phyloP scores from a whole-genome alignment of 2,113 vertebrate genomes.

The Perognathus longimembris region DNA sequence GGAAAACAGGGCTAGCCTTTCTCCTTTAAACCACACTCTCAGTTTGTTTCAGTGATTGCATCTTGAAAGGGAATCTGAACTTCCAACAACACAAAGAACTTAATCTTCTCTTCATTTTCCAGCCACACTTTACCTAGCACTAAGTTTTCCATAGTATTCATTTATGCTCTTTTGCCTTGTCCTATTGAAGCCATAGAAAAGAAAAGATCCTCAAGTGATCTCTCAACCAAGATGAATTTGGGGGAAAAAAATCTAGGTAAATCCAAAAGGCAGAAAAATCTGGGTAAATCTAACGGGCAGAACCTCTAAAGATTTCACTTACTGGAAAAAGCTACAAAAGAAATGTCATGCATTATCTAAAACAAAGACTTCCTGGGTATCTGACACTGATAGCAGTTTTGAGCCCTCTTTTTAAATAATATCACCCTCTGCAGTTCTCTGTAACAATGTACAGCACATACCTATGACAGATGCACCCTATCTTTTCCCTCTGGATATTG shows the following conservation, averaged over 20 bases:
- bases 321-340: background rate
- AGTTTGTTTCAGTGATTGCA: background rate
- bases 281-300: background rate
- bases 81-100: background rate
- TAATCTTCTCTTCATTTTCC: background rate
- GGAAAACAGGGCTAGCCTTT: too few species aligned
- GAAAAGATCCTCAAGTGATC: background rate
- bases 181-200: background rate
- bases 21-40: background rate
- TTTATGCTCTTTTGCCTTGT: background rate
- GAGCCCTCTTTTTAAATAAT: background rate
- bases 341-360: background rate
- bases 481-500: background rate
- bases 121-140: background rate
- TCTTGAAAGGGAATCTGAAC: background rate
- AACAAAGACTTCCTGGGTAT: background rate
- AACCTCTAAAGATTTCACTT: conserved; percentile 6
- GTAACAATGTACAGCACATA: background rate
- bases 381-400: background rate
- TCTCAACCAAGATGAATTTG: conserved; percentile 17
- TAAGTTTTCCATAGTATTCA: background rate
- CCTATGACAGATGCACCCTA: background rate
- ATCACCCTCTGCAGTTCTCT: background rate
- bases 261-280: background rate
- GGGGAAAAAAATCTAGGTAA: background rate